Percentiles rank a stretch among this genome's conserved stretches.
phyloP scores from a whole-genome alignment of 2,113 vertebrate species.

The Phoenicopterus ruber region DNA sequence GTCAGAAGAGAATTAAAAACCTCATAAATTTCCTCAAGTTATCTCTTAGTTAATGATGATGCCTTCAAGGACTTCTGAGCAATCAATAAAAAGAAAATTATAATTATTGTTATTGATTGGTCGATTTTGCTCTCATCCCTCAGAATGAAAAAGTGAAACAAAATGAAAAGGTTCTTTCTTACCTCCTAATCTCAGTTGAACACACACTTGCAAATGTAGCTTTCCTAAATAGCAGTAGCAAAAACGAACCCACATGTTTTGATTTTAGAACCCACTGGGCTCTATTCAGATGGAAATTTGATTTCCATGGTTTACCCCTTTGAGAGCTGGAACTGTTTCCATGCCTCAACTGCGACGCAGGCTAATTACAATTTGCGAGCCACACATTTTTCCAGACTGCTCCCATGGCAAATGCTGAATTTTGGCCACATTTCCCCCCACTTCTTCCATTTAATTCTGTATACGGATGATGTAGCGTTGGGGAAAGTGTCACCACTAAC shows the following conservation, averaged over 20 bases:
- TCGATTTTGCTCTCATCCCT: constrained; percentile 21
- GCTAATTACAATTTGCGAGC: constrained; percentile 40
- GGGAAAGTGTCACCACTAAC: not conserved
- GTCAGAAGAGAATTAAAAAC: constrained; percentile 31
- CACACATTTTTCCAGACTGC: constrained; percentile 14
- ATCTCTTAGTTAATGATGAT: constrained; percentile 56
- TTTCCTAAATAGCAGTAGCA: constrained; percentile 23
- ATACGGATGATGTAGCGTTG: not conserved
- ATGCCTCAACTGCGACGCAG: not conserved
- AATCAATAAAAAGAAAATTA: constrained; percentile 64
- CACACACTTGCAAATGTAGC: constrained; percentile 41
- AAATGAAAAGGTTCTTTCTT: constrained; percentile 47
- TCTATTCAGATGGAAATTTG: constrained; percentile 70
- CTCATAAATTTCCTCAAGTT: constrained; percentile 42
- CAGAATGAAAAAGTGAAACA: constrained; percentile 46
- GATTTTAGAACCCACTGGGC: constrained; percentile 37
- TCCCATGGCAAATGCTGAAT: constrained; percentile 7
- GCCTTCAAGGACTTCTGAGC: constrained; percentile 37
- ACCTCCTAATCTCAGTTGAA: constrained; percentile 61
- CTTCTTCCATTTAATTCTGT: not conserved
- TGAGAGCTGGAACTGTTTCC: constrained; percentile 24
- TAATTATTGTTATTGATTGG: constrained; percentile 69
- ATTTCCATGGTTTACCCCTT: constrained; percentile 40
- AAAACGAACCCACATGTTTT: constrained; percentile 37
- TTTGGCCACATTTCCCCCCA: not conserved